Base-by-base conservation (phyloP, 2,113 vertebrate genomes). In the Caretta caretta region DNA sequence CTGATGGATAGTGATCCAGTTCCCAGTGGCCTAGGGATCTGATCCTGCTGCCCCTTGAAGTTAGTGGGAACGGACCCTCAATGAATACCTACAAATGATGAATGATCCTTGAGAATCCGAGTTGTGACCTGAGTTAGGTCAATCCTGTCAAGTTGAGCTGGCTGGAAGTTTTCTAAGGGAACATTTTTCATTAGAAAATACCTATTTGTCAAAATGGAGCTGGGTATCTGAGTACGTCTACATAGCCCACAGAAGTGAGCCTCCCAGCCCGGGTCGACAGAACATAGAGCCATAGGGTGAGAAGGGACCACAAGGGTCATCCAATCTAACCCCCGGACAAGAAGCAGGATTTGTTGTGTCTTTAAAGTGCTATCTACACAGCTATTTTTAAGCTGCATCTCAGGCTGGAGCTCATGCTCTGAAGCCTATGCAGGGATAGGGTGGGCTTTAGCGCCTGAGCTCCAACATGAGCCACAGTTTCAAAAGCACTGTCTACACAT, bases 71-170 rank as follows among this genome's bases (percentile, higher is more conserved):
- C 2, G 42, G 22, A 14, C 53, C 78, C 78, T 3, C 76, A n/a
- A 24, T 5, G 10, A 56, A 72, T 17, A n/a, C 16, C 8, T 31
- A 27, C 0, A 0, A 31, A 57, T 83, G 10, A 49, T 51, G 56
- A 75, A 4, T 31, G 29, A 51, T 10, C 62, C 90, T 84, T 87
- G 56, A 90, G 84, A 51, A 10, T 72, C 49, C 2, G 20, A n/a
- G 48, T 38, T n/a, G 10, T 10, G 12, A 62, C 12, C 27, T 62
- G 29, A 31, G 25, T 62, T 31, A 62, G 59, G 29, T 62, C 27
- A 31, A 31, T 12, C 27, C 57, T 59, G 57, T 59, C 13, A 6
- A 16, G 27, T 59, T 29, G 11, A 59, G 57, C 25, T 29, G 57
- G 27, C 57, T 59, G 57, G 57, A 59, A 29, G 29, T 59, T 31